Conservation (phyloP, 1,140 invertebrate species). For the Pentalonia nigronervosa region DNA sequence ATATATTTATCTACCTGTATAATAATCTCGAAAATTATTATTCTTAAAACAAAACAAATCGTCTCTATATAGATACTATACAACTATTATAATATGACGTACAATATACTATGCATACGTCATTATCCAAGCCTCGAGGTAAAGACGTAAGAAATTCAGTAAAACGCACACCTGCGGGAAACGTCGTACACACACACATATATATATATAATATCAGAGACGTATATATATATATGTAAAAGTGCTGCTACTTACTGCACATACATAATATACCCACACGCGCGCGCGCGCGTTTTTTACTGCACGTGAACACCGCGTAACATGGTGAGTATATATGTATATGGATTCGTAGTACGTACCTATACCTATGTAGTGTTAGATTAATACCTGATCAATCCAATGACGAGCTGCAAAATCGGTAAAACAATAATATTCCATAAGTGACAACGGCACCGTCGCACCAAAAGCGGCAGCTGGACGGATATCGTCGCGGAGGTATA, state of each 20-base stretch:
- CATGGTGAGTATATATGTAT: neutral
- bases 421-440: neutral
- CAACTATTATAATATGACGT: neutral
- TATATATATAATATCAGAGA: neutral
- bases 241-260: neutral
- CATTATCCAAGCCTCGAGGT: neutral
- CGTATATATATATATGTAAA: neutral
- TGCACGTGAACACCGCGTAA: neutral
- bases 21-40: constrained; percentile 21
- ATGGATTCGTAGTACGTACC: neutral
- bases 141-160: neutral
- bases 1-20: neutral
- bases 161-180: neutral
- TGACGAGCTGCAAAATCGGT: neutral
- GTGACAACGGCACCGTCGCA: neutral
- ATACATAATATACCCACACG: neutral
- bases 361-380: neutral
- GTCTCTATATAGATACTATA: neutral
- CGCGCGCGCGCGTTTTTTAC: neutral
- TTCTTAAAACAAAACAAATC: constrained; percentile 7
- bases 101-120: neutral
- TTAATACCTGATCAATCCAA: neutral
- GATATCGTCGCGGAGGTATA: neutral
- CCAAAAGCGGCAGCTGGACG: neutral
- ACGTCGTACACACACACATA: neutral